Evolutionary conservation across 2,888 invertebrate species (phyloP), one percentile per base, ranked within the genome.

Genomic region (Drosophila sordidula): DNA sequence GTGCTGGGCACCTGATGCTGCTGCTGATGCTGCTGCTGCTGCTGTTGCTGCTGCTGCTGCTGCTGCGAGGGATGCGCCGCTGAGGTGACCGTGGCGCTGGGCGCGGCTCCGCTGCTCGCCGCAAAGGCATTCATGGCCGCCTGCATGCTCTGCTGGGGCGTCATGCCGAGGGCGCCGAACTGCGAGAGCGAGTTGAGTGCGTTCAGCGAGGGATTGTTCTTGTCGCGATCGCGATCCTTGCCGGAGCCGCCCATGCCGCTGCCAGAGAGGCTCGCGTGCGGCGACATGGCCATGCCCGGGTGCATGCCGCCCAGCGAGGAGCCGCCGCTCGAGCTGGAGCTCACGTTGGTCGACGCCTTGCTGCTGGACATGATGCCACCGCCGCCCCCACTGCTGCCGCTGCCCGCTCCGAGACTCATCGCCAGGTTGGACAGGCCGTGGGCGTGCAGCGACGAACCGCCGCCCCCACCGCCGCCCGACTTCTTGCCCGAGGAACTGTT

Each of bases 91-190:
- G 83, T 83, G n/a, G 86, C 59, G 14, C 61, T 82, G 42, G 81
- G 71, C 6, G 69, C 72, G 8, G 75, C 89, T 6, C 90, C 89
- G 34, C 91, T 90, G 54, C 91, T 92, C 3, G 92, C 92, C 12
- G 92, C 90, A 75, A 91, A 91, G 1, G 92, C 92, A 85, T 92
- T 92, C 92, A 92, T 92, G 2, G 92, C 92, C 42, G 92, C 92
- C 78, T 92, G 92, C 78, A 92, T 92, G 82, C 92, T 92, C 65
- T 92, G 92, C 69, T 92, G 92, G 4, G 92, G 91, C 74, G 90
- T 92, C 73, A 92, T 89, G 14, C 92, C 92, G 32, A 92, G 69
- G 14, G 90, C 90, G 12, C 92, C 92, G 29, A 92, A 90, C 65
- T 92, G 92, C 2, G 92, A 92, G 45, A 92, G 68, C 25, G 92